These are phyloP conservation scores for Helleia helle DNA, from an alignment of 2,888 invertebrate genomes.

Conservation along the genomic window DNA sequence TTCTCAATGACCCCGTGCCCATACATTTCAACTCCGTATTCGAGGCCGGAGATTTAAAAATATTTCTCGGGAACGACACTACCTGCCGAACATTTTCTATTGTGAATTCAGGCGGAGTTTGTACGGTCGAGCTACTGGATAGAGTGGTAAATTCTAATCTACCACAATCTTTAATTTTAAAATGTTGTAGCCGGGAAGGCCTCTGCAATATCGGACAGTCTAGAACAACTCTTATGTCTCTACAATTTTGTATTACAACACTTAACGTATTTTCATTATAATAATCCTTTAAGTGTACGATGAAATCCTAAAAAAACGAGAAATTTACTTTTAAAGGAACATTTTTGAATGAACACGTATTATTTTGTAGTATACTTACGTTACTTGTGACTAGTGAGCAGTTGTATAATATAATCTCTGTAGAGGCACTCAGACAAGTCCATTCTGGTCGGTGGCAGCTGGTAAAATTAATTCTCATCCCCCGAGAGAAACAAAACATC, in stretches of 20 bases:
- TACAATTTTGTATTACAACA: conserved; percentile 63
- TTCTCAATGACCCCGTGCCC: conserved; percentile 37
- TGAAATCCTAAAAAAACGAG: conserved; percentile 54
- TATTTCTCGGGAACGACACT: conserved; percentile 50
- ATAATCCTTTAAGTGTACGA: conserved; percentile 65
- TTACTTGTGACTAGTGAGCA: conserved; percentile 37
- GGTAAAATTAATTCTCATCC: conserved; percentile 53
- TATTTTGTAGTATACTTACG: conserved; percentile 40
- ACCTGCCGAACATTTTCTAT: conserved; percentile 65
- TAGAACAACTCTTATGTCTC: conserved; percentile 55
- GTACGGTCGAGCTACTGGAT: conserved; percentile 36
- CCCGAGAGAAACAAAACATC: conserved; percentile 27
- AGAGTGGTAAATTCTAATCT: conserved; percentile 48
- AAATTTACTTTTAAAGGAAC: not conserved
- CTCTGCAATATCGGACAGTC: conserved; percentile 58
- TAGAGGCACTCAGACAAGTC: conserved; percentile 53
- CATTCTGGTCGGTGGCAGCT: conserved; percentile 53
- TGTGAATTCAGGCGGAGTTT: conserved; percentile 54
- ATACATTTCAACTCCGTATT: conserved; percentile 51
- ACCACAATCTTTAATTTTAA: conserved; percentile 51
- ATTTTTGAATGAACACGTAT: not conserved
- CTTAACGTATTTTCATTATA: conserved; percentile 57
- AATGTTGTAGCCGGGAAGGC: conserved; percentile 48
- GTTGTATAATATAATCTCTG: conserved; percentile 49
- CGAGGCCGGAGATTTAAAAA: conserved; percentile 54